Evolutionary conservation across 2,797 vertebrate species (phyloP).

Genomic region (Malurus leucopterus): DNA sequence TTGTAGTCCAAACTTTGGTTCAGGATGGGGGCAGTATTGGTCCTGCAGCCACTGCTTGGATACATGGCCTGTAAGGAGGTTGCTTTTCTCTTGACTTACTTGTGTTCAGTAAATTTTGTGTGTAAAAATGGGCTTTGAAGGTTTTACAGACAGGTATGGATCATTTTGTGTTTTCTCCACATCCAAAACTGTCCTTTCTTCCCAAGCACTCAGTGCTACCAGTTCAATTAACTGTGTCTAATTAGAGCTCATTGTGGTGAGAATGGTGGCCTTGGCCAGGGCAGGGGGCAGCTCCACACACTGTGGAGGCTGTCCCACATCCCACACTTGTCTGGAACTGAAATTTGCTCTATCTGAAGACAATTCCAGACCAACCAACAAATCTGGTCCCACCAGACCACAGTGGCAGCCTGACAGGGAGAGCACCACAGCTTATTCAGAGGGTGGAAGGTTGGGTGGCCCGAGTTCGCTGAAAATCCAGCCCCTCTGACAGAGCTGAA

Average conservation of each 20-base stretch:
- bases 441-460: no score
- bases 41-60: neutral
- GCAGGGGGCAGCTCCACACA: neutral
- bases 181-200: neutral
- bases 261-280: no score
- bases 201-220: neutral
- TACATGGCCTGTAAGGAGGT: neutral
- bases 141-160: neutral
- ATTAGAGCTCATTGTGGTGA: neutral
- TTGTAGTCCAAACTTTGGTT: neutral
- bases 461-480: neutral
- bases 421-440: neutral
- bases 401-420: neutral
- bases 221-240: neutral
- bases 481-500: neutral
- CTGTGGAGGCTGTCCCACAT: neutral
- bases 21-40: rapidly evolving
- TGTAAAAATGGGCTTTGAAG: neutral
- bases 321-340: neutral
- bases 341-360: neutral
- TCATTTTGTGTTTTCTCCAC: neutral
- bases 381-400: neutral
- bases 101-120: neutral
- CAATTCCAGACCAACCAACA: neutral
- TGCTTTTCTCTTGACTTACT: neutral